phyloP scores from a whole-genome alignment of 1,140 invertebrate genomes.

The Marisa cornuarietis region DNA sequence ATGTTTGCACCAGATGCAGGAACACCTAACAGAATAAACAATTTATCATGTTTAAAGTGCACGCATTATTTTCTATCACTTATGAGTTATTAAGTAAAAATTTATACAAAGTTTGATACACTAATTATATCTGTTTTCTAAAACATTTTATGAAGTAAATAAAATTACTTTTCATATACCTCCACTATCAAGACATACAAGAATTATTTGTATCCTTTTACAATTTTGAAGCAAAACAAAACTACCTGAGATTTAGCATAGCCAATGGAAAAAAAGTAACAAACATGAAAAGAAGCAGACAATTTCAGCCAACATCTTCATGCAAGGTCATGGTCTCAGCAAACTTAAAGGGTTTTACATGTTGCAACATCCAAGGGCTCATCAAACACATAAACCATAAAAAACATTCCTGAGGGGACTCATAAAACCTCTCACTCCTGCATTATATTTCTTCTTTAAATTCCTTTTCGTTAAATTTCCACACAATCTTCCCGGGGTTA shows the following conservation, averaged over 20 bases:
- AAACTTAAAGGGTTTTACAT: neutral
- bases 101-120: too few species aligned
- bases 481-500: neutral
- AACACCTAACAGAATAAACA: conserved; percentile 49
- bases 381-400: neutral
- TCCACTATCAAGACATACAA: neutral
- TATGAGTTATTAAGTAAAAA: too few species aligned
- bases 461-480: neutral
- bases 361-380: neutral
- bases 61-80: too few species aligned
- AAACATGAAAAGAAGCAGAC: too few species aligned
- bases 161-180: too few species aligned
- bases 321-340: neutral
- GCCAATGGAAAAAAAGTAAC: too few species aligned
- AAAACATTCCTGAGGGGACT: neutral
- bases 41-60: neutral
- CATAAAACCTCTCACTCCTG: neutral
- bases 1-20: conserved; percentile 51
- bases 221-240: neutral
- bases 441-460: neutral
- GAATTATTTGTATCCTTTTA: neutral
- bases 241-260: too few species aligned
- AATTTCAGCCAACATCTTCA: too few species aligned
- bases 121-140: too few species aligned
- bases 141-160: too few species aligned